phyloP scores from a whole-genome alignment of 2,888 invertebrate genomes.

The Drosophila nigricruria region DNA sequence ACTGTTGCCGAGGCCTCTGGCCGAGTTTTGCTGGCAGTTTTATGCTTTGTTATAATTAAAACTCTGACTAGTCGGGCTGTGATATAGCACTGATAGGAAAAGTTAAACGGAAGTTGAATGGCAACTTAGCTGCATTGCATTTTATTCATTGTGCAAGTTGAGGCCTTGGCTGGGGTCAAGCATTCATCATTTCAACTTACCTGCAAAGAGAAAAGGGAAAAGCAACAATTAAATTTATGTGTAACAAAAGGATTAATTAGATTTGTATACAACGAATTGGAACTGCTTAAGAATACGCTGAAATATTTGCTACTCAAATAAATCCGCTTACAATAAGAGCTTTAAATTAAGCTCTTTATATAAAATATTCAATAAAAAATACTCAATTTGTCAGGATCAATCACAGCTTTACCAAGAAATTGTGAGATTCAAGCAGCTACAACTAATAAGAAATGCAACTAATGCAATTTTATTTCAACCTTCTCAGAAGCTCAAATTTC shows the following conservation, averaged over 20 bases:
- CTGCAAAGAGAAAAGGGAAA: conserved; percentile 1
- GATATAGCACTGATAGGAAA: conserved; percentile 13
- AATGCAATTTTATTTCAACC: neutral
- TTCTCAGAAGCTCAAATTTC: neutral
- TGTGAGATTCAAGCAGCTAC: neutral
- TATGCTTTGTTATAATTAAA: conserved; percentile 57
- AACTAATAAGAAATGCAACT: neutral
- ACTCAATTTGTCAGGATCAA: neutral
- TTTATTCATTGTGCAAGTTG: neutral
- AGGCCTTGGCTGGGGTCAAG: neutral
- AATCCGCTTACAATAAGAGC: neutral
- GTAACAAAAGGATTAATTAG: neutral
- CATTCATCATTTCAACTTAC: conserved; percentile 35
- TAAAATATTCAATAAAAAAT: neutral
- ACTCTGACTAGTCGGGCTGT: conserved; percentile 7
- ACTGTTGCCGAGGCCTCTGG: conserved; percentile 23
- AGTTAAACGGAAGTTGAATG: conserved; percentile 25
- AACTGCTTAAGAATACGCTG: neutral
- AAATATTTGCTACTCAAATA: neutral
- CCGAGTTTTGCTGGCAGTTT: conserved; percentile 40
- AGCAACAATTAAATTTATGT: neutral
- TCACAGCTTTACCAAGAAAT: neutral
- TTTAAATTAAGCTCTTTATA: neutral
- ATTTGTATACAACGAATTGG: neutral
- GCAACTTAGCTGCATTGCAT: conserved; percentile 50